phyloP scores from a whole-genome alignment of 2,113 vertebrate species.

The Romanogobio albipinnatus region DNA sequence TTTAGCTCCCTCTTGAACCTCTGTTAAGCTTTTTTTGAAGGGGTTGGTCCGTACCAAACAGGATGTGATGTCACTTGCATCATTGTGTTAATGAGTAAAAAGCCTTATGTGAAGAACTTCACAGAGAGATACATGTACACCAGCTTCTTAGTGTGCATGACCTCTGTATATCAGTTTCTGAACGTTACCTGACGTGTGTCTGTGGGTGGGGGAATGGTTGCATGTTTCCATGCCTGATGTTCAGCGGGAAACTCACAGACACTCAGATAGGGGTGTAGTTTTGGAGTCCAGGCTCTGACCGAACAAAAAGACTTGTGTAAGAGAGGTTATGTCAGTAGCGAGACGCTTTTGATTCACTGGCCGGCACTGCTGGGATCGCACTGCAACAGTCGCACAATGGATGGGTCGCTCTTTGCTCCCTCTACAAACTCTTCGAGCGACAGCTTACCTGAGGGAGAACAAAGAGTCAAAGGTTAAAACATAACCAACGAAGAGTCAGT shows the following conservation, averaged over 20 bases:
- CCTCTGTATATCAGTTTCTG: neutral
- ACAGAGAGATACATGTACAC: slow-evolving; percentile 8
- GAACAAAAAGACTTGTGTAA: slow-evolving; percentile 37
- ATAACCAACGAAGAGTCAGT: neutral
- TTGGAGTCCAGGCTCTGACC: slow-evolving; percentile 32
- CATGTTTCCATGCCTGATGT: neutral
- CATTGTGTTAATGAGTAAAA: neutral
- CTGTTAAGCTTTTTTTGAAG: neutral
- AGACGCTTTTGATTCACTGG: slow-evolving; percentile 67
- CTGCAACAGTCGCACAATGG: slow-evolving; percentile 97
- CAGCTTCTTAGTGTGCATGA: neutral
- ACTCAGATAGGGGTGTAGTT: slow-evolving; percentile 6
- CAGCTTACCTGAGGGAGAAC: slow-evolving; percentile 85
- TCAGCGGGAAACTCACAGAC: neutral
- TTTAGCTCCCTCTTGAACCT: neutral
- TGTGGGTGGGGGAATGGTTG: neutral
- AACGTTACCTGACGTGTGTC: neutral
- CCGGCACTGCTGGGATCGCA: slow-evolving; percentile 94
- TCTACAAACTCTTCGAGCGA: slow-evolving; percentile 98
- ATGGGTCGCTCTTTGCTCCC: slow-evolving; percentile 94
- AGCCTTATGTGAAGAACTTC: neutral
- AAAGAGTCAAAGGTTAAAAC: slow-evolving; percentile 13
- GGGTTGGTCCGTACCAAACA: neutral
- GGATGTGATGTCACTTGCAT: slow-evolving; percentile 1
- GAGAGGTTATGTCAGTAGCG: slow-evolving; percentile 20